Evolutionary conservation across 2,888 invertebrate genomes (phyloP), one percentile per base, ranked within the genome.

Genomic region (Caenorhabditis uteleia): DNA sequence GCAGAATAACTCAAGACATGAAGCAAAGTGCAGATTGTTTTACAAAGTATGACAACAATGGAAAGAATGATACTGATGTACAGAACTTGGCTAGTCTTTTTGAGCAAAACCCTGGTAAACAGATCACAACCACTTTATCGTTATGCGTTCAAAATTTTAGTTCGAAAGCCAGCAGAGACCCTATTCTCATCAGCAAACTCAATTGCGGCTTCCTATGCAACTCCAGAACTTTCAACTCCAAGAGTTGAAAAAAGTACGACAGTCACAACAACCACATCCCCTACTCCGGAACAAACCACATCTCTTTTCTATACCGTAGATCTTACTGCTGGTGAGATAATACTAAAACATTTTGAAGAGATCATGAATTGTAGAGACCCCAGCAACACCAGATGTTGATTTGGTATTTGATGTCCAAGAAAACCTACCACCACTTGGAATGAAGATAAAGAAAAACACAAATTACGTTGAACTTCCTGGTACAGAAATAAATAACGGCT

Each of bases 1-100:
- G 23, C 31, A 72, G 72, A n/a, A 59, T 72, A 14, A 70, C 69
- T 1, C 53, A 67, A 25, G 65, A 53, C 14, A 72, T 72, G 70
- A 61, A 59, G 36, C 50, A 33, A 16, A 51, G 44, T 25, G 57
- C 62, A 1, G 62, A 62, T 29, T 68, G 67, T 43, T 58, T 50
- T 10, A 50, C 54, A 1, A 60, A 56, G 12, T 62, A 56, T 36
- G 62, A 62, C 21, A 51, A 39, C 1, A 46, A 31, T 18, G 23
- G 5, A 20, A 33, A 31, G 1, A 10, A 6, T 1, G 10, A 12
- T 4, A 18, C 16, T 2, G 18, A 8, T 18, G 12, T 16, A 4
- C 50, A 33, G 14, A 40, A 46, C 16, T 36, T 58, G 21, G 45
- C 36, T 7, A 57, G 50, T 16, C 25, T 18, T 21, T 6, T 57